phyloP scores from a whole-genome alignment of 2,888 invertebrate genomes.

The Nymphalis c-album region DNA sequence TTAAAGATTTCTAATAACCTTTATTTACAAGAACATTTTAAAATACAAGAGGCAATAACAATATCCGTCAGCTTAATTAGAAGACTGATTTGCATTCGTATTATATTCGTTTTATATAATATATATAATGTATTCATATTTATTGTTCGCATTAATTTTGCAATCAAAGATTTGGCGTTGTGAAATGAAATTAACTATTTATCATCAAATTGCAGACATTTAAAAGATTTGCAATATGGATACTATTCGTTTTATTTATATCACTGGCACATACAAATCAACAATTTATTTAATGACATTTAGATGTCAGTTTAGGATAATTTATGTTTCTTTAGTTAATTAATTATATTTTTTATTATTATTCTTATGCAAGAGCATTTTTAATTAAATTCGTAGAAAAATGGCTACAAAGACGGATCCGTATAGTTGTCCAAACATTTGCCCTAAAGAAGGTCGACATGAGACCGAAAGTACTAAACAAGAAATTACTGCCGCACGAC shows the following conservation, averaged over 20 bases:
- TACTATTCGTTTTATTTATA: not conserved
- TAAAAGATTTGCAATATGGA: not conserved
- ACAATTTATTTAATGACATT: slow-evolving; percentile 11
- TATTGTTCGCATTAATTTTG: not conserved
- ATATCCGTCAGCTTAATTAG: not conserved
- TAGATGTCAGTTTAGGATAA: slow-evolving; percentile 15
- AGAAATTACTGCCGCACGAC: slow-evolving; percentile 44
- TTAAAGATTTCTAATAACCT: too few species aligned
- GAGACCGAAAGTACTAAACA: slow-evolving; percentile 36
- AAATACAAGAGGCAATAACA: not conserved
- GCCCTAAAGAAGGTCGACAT: slow-evolving; percentile 46
- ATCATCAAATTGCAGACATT: not conserved
- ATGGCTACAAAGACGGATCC: slow-evolving; percentile 47
- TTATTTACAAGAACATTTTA: not conserved
- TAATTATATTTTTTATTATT: slow-evolving; percentile 12
- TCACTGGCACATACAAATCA: slow-evolving; percentile 11
- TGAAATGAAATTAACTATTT: not conserved
- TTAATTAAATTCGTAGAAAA: slow-evolving; percentile 39
- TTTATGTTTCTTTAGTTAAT: slow-evolving; percentile 9
- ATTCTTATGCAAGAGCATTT: not conserved
- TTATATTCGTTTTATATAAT: too few species aligned
- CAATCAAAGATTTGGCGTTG: not conserved
- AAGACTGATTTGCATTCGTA: not conserved
- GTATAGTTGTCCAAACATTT: slow-evolving; percentile 62
- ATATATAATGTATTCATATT: not conserved